These are phyloP conservation scores for Grammomys dolichurus DNA, from an alignment of 2,113 vertebrate genomes.

Conservation along the genomic window DNA sequence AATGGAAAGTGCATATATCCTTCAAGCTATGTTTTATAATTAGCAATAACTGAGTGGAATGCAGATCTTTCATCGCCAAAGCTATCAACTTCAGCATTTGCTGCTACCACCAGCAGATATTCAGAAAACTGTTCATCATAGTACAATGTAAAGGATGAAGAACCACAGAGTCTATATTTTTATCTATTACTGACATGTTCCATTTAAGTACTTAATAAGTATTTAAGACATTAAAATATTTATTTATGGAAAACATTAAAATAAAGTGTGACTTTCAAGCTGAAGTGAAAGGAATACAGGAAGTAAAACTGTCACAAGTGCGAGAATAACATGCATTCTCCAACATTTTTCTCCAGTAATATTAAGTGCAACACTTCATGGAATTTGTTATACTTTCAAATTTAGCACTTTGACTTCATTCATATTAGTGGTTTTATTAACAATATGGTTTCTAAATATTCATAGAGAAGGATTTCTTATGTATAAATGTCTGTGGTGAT, in stretches of 20 bases:
- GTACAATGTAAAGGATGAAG: not conserved
- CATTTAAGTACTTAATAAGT: not conserved
- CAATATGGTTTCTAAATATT: not conserved
- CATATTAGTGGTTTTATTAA: constrained; percentile 3
- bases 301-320: not conserved
- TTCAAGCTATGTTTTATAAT: not conserved
- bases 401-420: not conserved
- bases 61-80: not conserved
- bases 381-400: not conserved
- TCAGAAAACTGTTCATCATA: not conserved
- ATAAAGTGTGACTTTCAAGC: not conserved
- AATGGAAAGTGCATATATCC: not conserved
- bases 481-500: not conserved
- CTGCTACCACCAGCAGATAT: not conserved
- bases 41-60: not conserved
- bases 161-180: not conserved
- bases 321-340: not conserved
- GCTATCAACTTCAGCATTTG: not conserved
- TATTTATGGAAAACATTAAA: constrained; percentile 17
- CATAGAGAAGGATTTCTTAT: not conserved
- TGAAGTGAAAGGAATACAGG: not conserved
- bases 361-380: not conserved
- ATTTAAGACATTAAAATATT: not conserved
- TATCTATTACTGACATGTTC: not conserved
- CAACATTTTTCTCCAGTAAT: not conserved